A percentile compares a stretch with the other conserved stretches of the same genome.
Evolutionary conservation across 2,113 vertebrate species (phyloP).

Genomic region (Alethe castanea): DNA sequence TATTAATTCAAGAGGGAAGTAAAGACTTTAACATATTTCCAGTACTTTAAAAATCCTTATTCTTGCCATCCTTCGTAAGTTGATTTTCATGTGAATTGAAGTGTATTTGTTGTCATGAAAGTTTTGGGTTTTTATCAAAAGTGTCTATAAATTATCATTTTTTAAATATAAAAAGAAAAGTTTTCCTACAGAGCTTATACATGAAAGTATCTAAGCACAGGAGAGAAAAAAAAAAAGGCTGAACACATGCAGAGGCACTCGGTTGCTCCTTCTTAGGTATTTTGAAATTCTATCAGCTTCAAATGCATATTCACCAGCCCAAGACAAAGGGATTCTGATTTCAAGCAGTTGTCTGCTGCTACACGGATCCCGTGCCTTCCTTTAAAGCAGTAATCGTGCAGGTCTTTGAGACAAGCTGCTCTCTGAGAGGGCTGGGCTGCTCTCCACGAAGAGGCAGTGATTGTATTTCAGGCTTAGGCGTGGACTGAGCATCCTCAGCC

Average conservation of each 20-base stretch:
- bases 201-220: not conserved
- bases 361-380: fast-evolving
- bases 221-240: not conserved
- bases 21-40: not conserved
- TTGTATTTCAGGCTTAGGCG: not conserved
- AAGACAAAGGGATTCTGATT: not conserved
- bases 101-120: not conserved
- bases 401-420: not conserved
- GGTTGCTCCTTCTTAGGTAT: fast-evolving
- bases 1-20: not conserved
- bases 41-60: not conserved
- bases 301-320: not conserved
- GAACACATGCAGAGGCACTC: not conserved
- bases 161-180: not conserved
- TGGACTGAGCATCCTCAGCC: not conserved
- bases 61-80: not conserved
- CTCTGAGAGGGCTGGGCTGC: not conserved
- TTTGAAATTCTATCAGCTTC: not conserved
- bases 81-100: not conserved
- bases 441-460: not conserved
- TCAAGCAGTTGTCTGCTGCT: not conserved
- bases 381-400: not conserved
- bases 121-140: not conserved
- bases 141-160: not conserved
- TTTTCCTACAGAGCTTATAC: not conserved